Evolutionary conservation across 1,140 invertebrate genomes (phyloP).

Genomic region (Brachionus angularis): DNA sequence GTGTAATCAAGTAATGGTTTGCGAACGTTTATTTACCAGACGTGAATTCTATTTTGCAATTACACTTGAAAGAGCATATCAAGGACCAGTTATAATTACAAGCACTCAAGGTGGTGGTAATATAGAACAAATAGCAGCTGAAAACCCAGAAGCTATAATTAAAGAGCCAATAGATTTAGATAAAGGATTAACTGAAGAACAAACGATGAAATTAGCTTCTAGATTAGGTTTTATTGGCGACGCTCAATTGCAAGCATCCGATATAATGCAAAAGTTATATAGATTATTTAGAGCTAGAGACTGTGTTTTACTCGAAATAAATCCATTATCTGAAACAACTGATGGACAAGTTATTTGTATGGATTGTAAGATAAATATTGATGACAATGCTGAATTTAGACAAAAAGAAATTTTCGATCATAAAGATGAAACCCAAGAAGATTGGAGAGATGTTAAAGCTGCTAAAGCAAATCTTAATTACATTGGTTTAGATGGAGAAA

Average conservation of each 20-base stretch:
- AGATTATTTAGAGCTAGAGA: slow-evolving; percentile 87
- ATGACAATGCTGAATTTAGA: slow-evolving; percentile 92
- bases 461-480: slow-evolving; percentile 86
- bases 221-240: slow-evolving; percentile 18
- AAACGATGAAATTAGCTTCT: slow-evolving; percentile 14
- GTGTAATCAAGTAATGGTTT: slow-evolving; percentile 94
- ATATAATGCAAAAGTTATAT: slow-evolving; percentile 85
- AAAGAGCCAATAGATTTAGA: slow-evolving; percentile 61
- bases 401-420: slow-evolving; percentile 68
- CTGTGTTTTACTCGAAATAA: slow-evolving; percentile 94
- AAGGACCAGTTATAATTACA: slow-evolving; percentile 69
- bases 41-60: slow-evolving; percentile 96
- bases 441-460: slow-evolving; percentile 88
- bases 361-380: slow-evolving; percentile 98
- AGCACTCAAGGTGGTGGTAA: slow-evolving; percentile 89
- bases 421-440: slow-evolving; percentile 59
- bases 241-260: slow-evolving; percentile 55
- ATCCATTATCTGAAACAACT: slow-evolving; percentile 90
- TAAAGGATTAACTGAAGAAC: slow-evolving; percentile 12
- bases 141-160: slow-evolving; percentile 84
- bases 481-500: slow-evolving; percentile 73
- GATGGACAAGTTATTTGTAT: slow-evolving; percentile 65
- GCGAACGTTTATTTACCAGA: slow-evolving; percentile 90
- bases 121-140: slow-evolving; percentile 89
- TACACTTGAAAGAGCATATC: slow-evolving; percentile 75